A percentile compares a stretch with the other conserved stretches of the same genome.
Conservation (phyloP, 2,113 vertebrate species). For the Mustelus asterias region DNA sequence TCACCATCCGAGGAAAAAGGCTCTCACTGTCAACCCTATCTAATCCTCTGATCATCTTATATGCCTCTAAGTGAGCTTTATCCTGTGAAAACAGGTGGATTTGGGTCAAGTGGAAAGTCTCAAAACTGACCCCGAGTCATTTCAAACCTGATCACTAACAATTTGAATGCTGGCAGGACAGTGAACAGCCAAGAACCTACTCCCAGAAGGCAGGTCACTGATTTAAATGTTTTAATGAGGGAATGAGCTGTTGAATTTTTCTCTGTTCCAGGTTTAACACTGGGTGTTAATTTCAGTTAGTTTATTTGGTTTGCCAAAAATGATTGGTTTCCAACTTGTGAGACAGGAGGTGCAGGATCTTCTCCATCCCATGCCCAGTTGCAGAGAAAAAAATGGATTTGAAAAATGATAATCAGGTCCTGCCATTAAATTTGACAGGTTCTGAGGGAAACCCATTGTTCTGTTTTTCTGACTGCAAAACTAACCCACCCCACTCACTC, state of each 20-base stretch:
- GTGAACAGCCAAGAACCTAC: not conserved
- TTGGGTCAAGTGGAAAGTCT: not conserved
- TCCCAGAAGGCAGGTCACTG: not conserved
- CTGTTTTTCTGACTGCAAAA: not conserved
- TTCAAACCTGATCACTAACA: not conserved
- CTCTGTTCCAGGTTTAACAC: not conserved
- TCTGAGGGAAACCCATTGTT: not conserved
- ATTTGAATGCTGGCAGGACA: not conserved
- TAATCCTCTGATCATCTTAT: no score
- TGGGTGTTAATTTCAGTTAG: not conserved
- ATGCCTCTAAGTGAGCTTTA: no score
- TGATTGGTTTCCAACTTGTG: not conserved
- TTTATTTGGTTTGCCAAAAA: no score
- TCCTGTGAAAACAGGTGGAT: not conserved
- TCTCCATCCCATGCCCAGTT: not conserved
- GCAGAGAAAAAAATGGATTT: not conserved
- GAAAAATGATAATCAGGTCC: not conserved
- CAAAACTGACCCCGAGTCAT: not conserved
- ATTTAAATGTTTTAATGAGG: not conserved
- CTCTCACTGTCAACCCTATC: no score
- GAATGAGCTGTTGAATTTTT: not conserved
- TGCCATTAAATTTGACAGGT: not conserved
- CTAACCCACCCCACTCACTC: not conserved
- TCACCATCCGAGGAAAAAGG: no score
- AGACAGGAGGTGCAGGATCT: not conserved